Percentiles rank a stretch among this genome's conserved stretches.
phyloP scores from a whole-genome alignment of 1,140 invertebrate species.

The Drosophila kohkoa region DNA sequence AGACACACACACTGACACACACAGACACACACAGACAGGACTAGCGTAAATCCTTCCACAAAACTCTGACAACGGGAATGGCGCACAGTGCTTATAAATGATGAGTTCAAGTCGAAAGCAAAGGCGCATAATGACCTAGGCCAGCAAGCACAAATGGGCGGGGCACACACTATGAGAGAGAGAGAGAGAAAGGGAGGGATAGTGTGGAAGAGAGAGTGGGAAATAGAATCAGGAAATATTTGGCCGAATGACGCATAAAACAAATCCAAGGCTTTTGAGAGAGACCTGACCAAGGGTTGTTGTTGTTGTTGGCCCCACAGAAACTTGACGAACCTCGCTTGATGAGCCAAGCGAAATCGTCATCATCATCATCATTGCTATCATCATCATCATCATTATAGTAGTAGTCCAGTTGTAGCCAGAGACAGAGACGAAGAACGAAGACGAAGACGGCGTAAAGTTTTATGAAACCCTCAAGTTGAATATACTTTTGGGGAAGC shows the following conservation, averaged over 20 bases:
- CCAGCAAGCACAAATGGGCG: slow-evolving; percentile 27
- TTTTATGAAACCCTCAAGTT: slow-evolving; percentile 66
- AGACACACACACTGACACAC: slow-evolving; percentile 23
- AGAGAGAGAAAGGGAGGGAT: neutral
- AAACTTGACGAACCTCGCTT: slow-evolving; percentile 72
- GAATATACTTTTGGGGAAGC: slow-evolving; percentile 54
- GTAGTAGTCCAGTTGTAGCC: slow-evolving; percentile 19
- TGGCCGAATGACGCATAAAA: slow-evolving; percentile 76
- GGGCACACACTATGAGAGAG: neutral
- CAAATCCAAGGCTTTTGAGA: slow-evolving; percentile 60
- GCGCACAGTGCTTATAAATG: slow-evolving; percentile 79
- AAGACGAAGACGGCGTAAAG: slow-evolving; percentile 55
- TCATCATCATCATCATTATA: slow-evolving; percentile 57
- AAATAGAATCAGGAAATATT: slow-evolving; percentile 65
- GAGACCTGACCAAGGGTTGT: slow-evolving; percentile 50
- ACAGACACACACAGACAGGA: slow-evolving; percentile 16
- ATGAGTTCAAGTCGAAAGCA: slow-evolving; percentile 66
- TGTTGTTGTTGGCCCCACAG: slow-evolving; percentile 32
- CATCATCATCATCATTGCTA: slow-evolving; percentile 60
- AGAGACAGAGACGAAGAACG: slow-evolving; percentile 52
- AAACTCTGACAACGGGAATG: slow-evolving; percentile 73
- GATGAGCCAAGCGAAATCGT: slow-evolving; percentile 52
- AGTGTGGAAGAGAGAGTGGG: neutral
- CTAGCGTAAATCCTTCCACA: slow-evolving; percentile 77
- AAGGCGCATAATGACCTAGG: slow-evolving; percentile 72